Base-by-base conservation (phyloP, 1,140 invertebrate genomes). In the Mylabris phalerata region DNA sequence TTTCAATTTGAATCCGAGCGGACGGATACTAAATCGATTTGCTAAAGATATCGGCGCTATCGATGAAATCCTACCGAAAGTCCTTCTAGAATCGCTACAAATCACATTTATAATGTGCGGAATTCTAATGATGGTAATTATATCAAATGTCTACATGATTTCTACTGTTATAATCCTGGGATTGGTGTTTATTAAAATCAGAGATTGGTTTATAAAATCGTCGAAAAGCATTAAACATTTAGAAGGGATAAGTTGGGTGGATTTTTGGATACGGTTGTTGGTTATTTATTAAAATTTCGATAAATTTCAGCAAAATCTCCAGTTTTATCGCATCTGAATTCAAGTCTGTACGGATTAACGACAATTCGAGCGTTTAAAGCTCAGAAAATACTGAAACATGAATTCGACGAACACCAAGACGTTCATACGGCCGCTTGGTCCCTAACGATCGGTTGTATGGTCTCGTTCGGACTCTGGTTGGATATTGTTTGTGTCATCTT, bases 281-380 rank as follows among this genome's bases (percentile, higher is more conserved):
- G 43, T 44, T 13, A 19, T 25, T 10, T 32, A 32, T 7, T 32
- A 32, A 32, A 32, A 32, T 7, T 32, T 7, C 32, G 7, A 6
- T 49, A 39, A 61, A 19, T 39, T 61, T 32, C 68, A 88, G 85
- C 84, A 43, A 81, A 84, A 44, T 87, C 84, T 73, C 92, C 92
- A 0, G 84, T 95, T 9, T 92, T 90, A 75, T 85, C 88, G 7
- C 92, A 95, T 70, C 76, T 98, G 48, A 92, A 87, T 72, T 85
- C 91, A 19, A 88, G 92, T 0, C 74, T 96, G 1, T 87, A 90
- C 71, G 94, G 94, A 5, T 77, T 98, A 26, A 81, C 88, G 0
- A 95, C 93, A 0, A 93, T 98, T 50, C 79, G 94, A 59, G 90
- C 93, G 0, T 92, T 89, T 63, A 78, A 80, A 11, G 85, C 86